Conservation (phyloP, 2,888 invertebrate species). For the Trachelus iudaicus region DNA sequence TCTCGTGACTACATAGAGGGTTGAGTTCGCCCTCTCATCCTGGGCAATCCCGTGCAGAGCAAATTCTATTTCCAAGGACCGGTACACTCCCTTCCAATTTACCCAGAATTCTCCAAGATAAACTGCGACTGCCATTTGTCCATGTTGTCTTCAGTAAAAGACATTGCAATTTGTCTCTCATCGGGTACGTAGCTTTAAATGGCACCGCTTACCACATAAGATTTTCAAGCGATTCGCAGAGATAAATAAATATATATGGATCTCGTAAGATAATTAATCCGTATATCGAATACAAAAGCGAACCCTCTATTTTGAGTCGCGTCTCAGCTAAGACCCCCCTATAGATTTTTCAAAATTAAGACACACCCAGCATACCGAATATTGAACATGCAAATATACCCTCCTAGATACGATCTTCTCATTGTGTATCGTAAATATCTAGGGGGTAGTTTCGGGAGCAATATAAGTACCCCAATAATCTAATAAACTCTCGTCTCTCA, state of each 20-base stretch:
- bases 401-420: neutral
- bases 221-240: neutral
- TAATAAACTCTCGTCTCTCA: conserved; percentile 35
- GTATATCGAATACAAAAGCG: neutral
- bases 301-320: neutral
- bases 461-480: conserved; percentile 32
- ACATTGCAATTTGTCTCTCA: neutral
- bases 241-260: neutral
- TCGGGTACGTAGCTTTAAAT: neutral
- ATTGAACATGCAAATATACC: neutral
- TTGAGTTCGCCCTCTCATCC: neutral
- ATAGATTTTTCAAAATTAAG: neutral
- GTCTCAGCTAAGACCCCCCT: neutral
- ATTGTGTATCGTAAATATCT: neutral
- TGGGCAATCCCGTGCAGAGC: neutral
- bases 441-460: neutral
- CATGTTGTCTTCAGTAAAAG: neutral
- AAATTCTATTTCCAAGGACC: neutral
- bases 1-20: conserved; percentile 9
- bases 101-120: neutral
- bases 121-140: neutral
- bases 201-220: neutral
- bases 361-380: neutral
- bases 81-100: neutral
- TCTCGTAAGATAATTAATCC: neutral